Conservation (phyloP, 2,888 invertebrate species). For the Macaria notata region DNA sequence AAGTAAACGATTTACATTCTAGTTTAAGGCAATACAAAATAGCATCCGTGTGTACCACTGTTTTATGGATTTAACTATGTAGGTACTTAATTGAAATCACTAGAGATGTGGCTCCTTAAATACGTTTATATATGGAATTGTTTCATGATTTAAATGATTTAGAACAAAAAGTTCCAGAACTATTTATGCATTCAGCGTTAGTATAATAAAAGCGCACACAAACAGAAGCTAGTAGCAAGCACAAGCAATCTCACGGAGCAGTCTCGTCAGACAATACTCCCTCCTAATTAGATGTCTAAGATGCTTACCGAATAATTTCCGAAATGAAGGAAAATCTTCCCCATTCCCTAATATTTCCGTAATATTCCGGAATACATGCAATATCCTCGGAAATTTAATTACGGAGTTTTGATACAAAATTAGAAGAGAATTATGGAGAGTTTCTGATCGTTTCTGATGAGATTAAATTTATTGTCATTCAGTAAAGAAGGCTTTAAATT, state of each 20-base stretch:
- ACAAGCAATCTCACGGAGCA: not conserved
- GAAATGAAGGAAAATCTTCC: conserved; percentile 24
- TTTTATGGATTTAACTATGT: no score
- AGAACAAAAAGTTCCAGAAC: no score
- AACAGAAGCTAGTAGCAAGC: no score
- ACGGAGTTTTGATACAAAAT: conserved; percentile 22
- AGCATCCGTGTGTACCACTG: no score
- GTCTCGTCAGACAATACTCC: conserved; percentile 6
- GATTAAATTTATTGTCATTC: conserved; percentile 14
- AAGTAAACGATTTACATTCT: no score
- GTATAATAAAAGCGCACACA: no score
- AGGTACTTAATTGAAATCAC: no score
- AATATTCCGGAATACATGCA: conserved; percentile 20
- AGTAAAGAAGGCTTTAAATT: conserved; percentile 1
- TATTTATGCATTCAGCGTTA: no score
- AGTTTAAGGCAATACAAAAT: no score
- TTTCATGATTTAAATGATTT: no score
- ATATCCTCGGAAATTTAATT: conserved; percentile 18
- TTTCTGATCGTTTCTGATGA: conserved; percentile 12
- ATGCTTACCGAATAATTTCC: conserved; percentile 28
- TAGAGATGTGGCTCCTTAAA: no score
- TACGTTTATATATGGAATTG: no score
- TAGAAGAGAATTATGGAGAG: conserved; percentile 17
- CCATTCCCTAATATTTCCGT: not conserved
- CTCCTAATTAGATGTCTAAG: conserved; percentile 29